Conservation (phyloP, 2,888 invertebrate genomes). For the Brenthis hecate region DNA sequence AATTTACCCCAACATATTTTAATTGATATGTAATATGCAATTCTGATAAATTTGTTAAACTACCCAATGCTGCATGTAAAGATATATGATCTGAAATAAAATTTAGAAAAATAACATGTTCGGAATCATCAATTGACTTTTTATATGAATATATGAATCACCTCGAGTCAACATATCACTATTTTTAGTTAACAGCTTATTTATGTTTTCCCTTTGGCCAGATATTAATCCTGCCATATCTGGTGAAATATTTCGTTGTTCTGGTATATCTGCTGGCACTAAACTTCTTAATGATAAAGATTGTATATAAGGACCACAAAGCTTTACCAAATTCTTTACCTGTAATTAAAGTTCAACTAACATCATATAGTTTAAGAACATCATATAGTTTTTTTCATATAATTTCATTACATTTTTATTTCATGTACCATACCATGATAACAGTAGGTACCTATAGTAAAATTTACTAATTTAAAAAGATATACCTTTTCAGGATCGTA, state of each 20-base stretch:
- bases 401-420: neutral
- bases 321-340: conserved; percentile 68
- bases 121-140: neutral
- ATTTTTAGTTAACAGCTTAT: conserved; percentile 48
- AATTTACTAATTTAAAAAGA: neutral
- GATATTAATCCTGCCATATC: conserved; percentile 73
- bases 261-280: conserved; percentile 69
- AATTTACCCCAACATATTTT: conserved; percentile 61
- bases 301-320: conserved; percentile 73
- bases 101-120: too few relatives aligned
- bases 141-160: neutral
- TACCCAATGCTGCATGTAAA: conserved; percentile 74
- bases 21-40: conserved; percentile 72
- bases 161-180: conserved; percentile 61
- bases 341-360: conserved; percentile 39
- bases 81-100: conserved; percentile 74
- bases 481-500: conserved; percentile 77
- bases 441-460: neutral
- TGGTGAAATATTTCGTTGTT: conserved; percentile 69
- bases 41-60: conserved; percentile 68
- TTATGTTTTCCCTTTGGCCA: conserved; percentile 55
- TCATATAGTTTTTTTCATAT: neutral
- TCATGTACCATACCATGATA: neutral
- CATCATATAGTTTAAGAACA: neutral
- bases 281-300: conserved; percentile 67